Percentiles rank a stretch among this genome's conserved stretches.
These are phyloP conservation scores for Pantherophis guttatus DNA, from an alignment of 2,113 vertebrate genomes.

Conservation along the genomic window DNA sequence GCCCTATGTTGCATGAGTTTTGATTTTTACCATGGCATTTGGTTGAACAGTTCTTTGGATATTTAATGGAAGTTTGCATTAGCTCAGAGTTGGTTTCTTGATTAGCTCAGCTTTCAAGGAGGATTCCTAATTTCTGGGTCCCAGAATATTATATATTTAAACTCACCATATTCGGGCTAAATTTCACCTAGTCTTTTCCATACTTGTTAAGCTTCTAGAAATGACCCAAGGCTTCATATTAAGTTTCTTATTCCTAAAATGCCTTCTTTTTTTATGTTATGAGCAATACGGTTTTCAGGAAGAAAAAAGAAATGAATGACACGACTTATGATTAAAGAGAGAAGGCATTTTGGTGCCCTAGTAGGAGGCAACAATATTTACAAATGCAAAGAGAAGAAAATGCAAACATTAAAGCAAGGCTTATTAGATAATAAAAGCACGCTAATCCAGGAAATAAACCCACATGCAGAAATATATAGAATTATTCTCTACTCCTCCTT, in stretches of 20 bases:
- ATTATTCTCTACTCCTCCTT: background rate
- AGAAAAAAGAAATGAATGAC: background rate
- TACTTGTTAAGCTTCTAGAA: background rate
- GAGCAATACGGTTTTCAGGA: background rate
- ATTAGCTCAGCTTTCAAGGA: background rate
- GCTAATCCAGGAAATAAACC: background rate
- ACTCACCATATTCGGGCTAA: background rate
- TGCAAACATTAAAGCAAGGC: background rate
- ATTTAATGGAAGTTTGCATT: background rate
- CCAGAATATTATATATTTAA: background rate
- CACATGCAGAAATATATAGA: background rate
- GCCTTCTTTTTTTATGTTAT: background rate
- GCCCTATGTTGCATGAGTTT: background rate
- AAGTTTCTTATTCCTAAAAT: background rate
- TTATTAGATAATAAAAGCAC: background rate
- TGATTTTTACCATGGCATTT: background rate
- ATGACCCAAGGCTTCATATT: background rate
- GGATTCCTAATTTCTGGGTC: background rate
- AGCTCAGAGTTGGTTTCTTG: background rate
- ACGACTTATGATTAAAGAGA: background rate
- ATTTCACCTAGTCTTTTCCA: background rate
- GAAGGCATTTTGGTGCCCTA: background rate
- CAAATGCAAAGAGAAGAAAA: background rate
- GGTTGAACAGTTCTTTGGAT: background rate
- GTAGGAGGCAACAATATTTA: background rate